Percentiles rank a stretch among this genome's conserved stretches.
These are phyloP conservation scores for Netelia melanura DNA, from an alignment of 2,888 invertebrate genomes.

Conservation along the genomic window DNA sequence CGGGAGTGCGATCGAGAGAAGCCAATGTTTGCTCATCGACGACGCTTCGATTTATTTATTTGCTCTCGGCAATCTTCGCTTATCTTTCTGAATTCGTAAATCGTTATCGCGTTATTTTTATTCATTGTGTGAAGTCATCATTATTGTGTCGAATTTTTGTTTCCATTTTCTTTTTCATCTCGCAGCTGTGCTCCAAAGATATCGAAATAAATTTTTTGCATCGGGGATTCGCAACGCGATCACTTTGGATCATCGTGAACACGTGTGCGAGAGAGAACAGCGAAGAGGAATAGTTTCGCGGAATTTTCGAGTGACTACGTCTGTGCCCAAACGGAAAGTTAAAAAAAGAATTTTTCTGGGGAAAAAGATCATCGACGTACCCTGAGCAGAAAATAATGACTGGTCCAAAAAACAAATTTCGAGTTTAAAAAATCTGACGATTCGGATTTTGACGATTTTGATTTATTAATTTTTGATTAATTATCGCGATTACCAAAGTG, in stretches of 20 bases:
- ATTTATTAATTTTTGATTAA: background rate
- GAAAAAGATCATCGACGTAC: background rate
- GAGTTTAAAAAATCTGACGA: background rate
- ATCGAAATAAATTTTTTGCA: constrained; percentile 1
- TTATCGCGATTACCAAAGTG: constrained; percentile 1
- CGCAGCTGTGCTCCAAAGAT: constrained; percentile 16
- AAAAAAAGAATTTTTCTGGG: constrained; percentile 61
- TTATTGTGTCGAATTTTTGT: background rate
- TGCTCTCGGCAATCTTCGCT: background rate
- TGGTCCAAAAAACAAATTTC: background rate
- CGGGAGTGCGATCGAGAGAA: constrained; percentile 26
- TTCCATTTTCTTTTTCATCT: background rate
- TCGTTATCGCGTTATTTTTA: no score
- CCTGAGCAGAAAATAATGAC: constrained; percentile 6
- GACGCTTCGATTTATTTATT: constrained; percentile 14
- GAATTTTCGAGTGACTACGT: constrained; percentile 39
- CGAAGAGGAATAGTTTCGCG: constrained; percentile 37
- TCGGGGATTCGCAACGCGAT: constrained; percentile 14
- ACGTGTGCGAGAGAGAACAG: constrained; percentile 27
- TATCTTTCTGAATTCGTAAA: no score
- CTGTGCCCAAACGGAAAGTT: constrained; percentile 15
- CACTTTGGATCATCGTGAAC: constrained; percentile 29
- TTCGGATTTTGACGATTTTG: background rate
- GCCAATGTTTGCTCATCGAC: constrained; percentile 12
- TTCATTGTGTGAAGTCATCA: no score